Evolutionary conservation across 2,797 vertebrate genomes (phyloP), one percentile per base, ranked within the genome.

Genomic region (Kryptolebias ocellatus): DNA sequence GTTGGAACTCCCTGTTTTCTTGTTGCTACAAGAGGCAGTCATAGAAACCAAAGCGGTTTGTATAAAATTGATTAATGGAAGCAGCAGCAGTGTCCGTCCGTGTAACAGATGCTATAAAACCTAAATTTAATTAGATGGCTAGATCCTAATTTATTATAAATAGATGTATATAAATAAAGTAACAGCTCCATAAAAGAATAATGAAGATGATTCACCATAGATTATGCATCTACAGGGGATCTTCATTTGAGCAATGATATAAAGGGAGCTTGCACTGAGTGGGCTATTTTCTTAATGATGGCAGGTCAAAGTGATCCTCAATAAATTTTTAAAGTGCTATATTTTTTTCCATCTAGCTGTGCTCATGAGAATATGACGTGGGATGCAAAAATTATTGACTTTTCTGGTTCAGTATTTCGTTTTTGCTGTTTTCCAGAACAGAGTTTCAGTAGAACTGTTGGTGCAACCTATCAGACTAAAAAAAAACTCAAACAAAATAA

Each of bases 221-320:
- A 74, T 64, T 67, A 67, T 64, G 64, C 42, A 60, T 65, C 20
- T 53, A 18, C 59, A 47, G 34, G 17, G 3, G 15, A 42, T 6
- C 42, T 76, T 61, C 61, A 29, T 78, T 72, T 80, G 62, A 54
- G 59, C 57, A 60, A 53, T 55, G 60, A 45, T 59, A 20, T 56
- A 62, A 31, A 29, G 67, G 24, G 17, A 39, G 53, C 49, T 67
- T 59, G 4, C 64, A 45, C 56, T 16, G 39, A 72, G 68, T 29
- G 49, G 58, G 53, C 57, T 70, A 55, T 62, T 72, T 53, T 70
- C 46, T 37, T 37, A 51, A 53, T 66, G 69, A 61, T 63, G 24
- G 2, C n/a, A 31, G 11, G 52, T 81, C 24, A 61, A 78, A 81
- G 63, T 76, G 64, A 63, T 70, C 24, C 60, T 46, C 42, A 15